Percentiles rank a stretch among this genome's conserved stretches.
Conservation (phyloP, 2,888 invertebrate genomes). For the Pharmacophagus antenor region DNA sequence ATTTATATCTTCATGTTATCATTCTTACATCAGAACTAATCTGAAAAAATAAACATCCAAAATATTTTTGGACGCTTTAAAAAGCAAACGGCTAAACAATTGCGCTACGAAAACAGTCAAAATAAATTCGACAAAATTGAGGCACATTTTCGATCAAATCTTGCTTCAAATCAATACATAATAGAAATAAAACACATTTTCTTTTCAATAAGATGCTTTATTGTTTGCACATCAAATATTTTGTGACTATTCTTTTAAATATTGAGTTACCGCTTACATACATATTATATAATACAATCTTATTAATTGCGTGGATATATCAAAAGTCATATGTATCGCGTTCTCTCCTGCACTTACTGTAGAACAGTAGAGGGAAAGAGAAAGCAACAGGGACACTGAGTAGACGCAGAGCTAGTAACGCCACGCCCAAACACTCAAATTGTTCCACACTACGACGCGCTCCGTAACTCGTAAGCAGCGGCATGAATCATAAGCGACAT, state of each 20-base stretch:
- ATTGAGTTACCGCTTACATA: constrained; percentile 27
- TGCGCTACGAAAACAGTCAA: too few species aligned
- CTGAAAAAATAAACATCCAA: too few species aligned
- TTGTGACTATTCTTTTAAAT: constrained; percentile 25
- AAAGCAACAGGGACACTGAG: too few species aligned
- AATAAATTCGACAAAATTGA: too few species aligned
- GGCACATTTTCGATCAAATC: too few species aligned
- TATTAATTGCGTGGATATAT: constrained; percentile 1
- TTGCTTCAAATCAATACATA: too few species aligned
- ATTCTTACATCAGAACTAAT: too few species aligned
- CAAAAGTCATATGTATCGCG: constrained; percentile 11
- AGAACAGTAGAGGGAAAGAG: too few species aligned
- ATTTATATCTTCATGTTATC: too few species aligned
- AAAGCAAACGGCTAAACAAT: too few species aligned
- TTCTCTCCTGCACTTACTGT: not conserved
- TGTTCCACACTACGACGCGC: not conserved
- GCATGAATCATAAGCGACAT: constrained; percentile 1
- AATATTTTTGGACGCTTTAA: too few species aligned
- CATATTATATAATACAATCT: constrained; percentile 22
- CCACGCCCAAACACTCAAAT: not conserved
- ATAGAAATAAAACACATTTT: constrained; percentile 12
- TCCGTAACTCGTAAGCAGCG: not conserved
- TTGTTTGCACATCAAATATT: constrained; percentile 24
- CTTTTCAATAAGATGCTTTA: constrained; percentile 8
- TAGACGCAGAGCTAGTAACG: constrained; percentile 15